Base-by-base conservation (phyloP, 2,888 invertebrate species). In the Neria commutata region DNA sequence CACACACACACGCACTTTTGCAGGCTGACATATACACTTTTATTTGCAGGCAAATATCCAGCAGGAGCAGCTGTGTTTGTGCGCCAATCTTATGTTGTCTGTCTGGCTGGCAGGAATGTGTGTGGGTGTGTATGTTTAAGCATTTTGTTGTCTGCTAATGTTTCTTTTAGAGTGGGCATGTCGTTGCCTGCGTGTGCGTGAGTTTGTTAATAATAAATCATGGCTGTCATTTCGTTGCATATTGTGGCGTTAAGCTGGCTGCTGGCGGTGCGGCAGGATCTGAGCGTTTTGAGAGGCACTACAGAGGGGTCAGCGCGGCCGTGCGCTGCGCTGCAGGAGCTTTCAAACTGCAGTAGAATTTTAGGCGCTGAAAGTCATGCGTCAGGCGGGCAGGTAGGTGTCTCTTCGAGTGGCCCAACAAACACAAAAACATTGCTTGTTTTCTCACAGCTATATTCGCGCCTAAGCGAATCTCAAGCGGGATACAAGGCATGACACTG, bases 201-300 rank as follows among this genome's bases (percentile, higher is more conserved):
- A 63, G 72, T 68, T 68, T 75, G 74, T 75, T 75, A 76, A 74
- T 76, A 76, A 74, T 75, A 75, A 76, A 76, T 76, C 71, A 68
- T 56, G 67, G 53, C 60, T 62, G 63, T 53, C 62, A 64, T 61
- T 63, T 63, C 25, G 37, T 56, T 63, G 54, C 60, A 71, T 60
- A 63, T 67, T 57, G 56, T 56, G 6, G 37, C 4, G 11, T 29
- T n/a, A n/a, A n/a, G n/a, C n/a, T n/a, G n/a, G n/a, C n/a, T n/a
- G n/a, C n/a, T n/a, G n/a, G n/a, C n/a, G n/a, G n/a, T n/a, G n/a
- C n/a, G n/a, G n/a, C n/a, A n/a, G n/a, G n/a, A n/a, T n/a, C n/a
- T n/a, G n/a, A n/a, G n/a, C n/a, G 19, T 11, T 40, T 19, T 19
- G 40, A 8, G 16, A 19, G 40, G 8, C 40, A 40, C 40, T 19